Conservation (phyloP, 2,113 vertebrate genomes). For the Mirza zaza region DNA sequence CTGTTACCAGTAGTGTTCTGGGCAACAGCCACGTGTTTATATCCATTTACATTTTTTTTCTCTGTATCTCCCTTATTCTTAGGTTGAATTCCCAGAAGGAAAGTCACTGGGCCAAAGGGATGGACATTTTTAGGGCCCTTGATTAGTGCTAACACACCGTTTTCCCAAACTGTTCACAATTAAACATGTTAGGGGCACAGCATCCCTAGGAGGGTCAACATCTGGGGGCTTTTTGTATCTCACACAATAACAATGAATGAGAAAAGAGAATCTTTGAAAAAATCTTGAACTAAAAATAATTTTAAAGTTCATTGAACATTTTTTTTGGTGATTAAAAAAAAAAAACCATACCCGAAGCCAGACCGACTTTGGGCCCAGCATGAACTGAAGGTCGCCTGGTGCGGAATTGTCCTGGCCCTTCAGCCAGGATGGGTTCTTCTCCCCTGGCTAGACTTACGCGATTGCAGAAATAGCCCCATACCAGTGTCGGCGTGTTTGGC, state of each 20-base stretch:
- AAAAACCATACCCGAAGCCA: not conserved
- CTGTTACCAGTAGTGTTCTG: accelerated
- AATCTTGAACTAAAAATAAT: not conserved
- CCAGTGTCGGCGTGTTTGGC: accelerated
- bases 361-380: not conserved
- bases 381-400: accelerated
- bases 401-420: not conserved
- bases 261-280: not conserved
- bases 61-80: not conserved
- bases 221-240: not conserved
- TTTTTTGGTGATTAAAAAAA: not conserved
- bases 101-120: not conserved
- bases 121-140: not conserved
- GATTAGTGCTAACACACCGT: not conserved
- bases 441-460: not conserved
- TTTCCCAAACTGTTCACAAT: not conserved
- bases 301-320: not conserved
- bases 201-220: not conserved
- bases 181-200: not conserved
- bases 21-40: accelerated
- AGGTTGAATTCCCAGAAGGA: not conserved
- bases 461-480: accelerated
- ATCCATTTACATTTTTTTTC: not conserved
- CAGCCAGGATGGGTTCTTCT: accelerated
- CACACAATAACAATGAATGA: not conserved